Conservation (phyloP, 2,888 invertebrate species). For the Drosophila prolongata region DNA sequence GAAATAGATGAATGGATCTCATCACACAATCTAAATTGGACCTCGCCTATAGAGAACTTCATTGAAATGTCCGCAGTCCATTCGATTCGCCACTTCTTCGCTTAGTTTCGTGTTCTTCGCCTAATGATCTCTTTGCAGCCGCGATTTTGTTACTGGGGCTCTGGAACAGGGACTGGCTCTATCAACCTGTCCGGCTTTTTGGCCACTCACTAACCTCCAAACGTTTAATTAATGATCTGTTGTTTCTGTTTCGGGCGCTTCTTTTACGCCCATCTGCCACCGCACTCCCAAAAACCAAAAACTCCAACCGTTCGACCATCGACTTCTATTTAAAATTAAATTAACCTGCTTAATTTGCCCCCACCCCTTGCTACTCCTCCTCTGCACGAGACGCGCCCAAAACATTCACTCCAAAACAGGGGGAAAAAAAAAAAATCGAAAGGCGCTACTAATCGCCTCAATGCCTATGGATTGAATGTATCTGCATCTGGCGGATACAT, state of each 20-base stretch:
- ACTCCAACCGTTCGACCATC: conserved; percentile 52
- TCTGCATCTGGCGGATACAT: conserved; percentile 52
- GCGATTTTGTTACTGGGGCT: conserved; percentile 30
- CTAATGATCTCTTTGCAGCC: conserved; percentile 58
- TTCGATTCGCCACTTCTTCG: conserved; percentile 46
- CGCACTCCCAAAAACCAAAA: conserved; percentile 42
- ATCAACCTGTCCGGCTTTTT: conserved; percentile 42
- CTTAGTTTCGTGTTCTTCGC: conserved; percentile 28
- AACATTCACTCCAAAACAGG: conserved; percentile 62
- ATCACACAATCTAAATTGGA: conserved; percentile 36
- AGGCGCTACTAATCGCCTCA: conserved; percentile 78
- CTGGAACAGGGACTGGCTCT: conserved; percentile 35
- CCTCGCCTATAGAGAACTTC: conserved; percentile 43
- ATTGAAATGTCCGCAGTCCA: conserved; percentile 37
- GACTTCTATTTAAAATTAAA: conserved; percentile 78
- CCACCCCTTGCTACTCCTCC: conserved; percentile 22
- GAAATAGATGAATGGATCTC: conserved; percentile 23
- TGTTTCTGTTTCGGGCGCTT: conserved; percentile 56
- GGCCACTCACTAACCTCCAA: conserved; percentile 74
- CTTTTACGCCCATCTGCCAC: conserved; percentile 54
- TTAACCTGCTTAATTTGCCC: conserved; percentile 77
- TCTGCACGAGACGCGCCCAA: conserved; percentile 63
- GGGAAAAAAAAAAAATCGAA: conserved; percentile 64
- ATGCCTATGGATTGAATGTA: conserved; percentile 55
- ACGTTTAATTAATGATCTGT: conserved; percentile 69